Base-by-base conservation (phyloP, 2,113 vertebrate genomes). In the Siphamia tubifer region DNA sequence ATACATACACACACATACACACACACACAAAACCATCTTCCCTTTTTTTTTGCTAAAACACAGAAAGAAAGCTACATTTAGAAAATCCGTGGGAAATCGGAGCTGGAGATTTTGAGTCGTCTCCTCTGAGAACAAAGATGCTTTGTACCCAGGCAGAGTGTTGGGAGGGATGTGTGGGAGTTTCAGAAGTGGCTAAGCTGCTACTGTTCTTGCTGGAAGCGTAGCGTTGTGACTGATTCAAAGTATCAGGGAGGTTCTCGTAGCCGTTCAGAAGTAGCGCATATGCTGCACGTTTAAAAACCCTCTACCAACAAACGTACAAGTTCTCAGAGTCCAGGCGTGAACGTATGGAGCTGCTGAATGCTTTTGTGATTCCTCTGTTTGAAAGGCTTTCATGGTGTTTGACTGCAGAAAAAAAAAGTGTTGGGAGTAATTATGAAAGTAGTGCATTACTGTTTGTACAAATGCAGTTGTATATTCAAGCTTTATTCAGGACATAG, bases 101-200 rank as follows among this genome's bases (percentile, higher is more conserved):
- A 66, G 73, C 67, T 42, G 63, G 56, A 79, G 83, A 79, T 81
- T 86, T 27, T 69, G 76, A 84, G 81, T 84, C 57, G 70, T 81
- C 67, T 83, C 60, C 53, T 54, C 44, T 17, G 79, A 70, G 79
- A 77, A 83, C 77, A 87, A 79, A 81, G 76, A 63, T 61, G 38
- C 61, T 84, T 85, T 85, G 68, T 74, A 68, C 78, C 73, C 48
- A 0, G 64, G 72, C 62, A 16, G 67, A 54, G 51, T 40, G 28
- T 74, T 40, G 68, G 47, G 68, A 69, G 56, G 43, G 25, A 42
- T 71, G 79, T 78, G 86, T 86, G 86, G 86, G 86, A 68, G 85
- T 83, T 76, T 88, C 76, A 74, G 16, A 76, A 84, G 78, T 84
- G 79, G 81, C 70, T 88, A 70, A 88, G 79, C 81, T 71, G 79